Percentiles rank a stretch among this genome's conserved stretches.
Conservation (phyloP, 2,113 vertebrate species). For the Tachuris rubrigastra region DNA sequence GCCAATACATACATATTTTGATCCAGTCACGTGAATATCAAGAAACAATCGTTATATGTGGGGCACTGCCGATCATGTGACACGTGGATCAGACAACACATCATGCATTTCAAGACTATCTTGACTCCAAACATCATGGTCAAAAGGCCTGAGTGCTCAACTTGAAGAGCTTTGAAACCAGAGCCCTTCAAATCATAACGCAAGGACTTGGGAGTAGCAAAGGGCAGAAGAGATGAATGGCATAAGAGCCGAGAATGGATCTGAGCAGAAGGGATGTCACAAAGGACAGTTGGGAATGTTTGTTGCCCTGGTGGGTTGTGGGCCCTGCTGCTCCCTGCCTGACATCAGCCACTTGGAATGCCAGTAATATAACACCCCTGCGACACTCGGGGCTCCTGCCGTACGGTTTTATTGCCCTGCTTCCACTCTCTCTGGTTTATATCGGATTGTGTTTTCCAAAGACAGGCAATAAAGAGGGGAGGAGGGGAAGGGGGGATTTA, state of each 20-base stretch:
- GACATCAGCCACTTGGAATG: conserved; percentile 48
- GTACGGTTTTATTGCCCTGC: conserved; percentile 62
- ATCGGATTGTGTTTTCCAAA: conserved; percentile 69
- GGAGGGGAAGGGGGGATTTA: conserved; percentile 66
- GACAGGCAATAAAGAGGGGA: conserved; percentile 62
- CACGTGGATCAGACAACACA: background rate
- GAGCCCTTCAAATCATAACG: conserved; percentile 4
- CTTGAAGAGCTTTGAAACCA: conserved; percentile 35
- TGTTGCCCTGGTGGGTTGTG: background rate
- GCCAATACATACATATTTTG: background rate
- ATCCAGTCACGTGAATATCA: background rate
- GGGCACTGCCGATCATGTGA: background rate
- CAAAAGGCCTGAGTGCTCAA: background rate
- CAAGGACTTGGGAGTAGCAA: conserved; percentile 14
- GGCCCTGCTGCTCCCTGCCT: background rate
- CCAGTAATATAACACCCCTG: conserved; percentile 58
- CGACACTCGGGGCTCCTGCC: conserved; percentile 29
- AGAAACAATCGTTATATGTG: background rate
- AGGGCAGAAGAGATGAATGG: background rate
- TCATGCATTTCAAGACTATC: background rate
- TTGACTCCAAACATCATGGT: background rate
- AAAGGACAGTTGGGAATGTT: conserved; percentile 2
- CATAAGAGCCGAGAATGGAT: background rate
- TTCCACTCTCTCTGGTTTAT: conserved; percentile 62
- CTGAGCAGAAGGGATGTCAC: conserved; percentile 32